These are phyloP conservation scores for Scaptomyza tumidula DNA, from an alignment of 2,888 invertebrate genomes.

Conservation along the genomic window DNA sequence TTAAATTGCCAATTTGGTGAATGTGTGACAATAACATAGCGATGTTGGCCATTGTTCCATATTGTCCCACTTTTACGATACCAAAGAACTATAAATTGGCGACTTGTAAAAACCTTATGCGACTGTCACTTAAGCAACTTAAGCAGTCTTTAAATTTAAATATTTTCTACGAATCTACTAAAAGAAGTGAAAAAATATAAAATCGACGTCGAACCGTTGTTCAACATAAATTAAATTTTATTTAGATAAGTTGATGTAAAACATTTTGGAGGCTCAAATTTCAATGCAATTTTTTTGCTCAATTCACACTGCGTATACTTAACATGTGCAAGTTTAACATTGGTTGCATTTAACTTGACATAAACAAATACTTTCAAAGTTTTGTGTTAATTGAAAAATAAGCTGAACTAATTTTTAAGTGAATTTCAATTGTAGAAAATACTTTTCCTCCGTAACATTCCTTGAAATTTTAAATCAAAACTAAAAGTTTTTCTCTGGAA, in stretches of 20 bases:
- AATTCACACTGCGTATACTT: conserved; percentile 18
- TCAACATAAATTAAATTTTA: not conserved
- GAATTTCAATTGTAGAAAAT: not conserved
- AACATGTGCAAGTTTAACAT: not conserved
- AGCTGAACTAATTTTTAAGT: not conserved
- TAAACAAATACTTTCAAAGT: not conserved
- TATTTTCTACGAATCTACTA: no score
- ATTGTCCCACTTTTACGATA: no score
- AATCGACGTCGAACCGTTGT: no score
- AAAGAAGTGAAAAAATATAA: not conserved
- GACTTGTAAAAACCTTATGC: no score
- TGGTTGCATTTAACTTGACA: not conserved
- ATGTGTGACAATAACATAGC: no score
- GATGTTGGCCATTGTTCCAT: no score
- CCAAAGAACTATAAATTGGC: no score
- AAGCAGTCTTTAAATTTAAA: no score
- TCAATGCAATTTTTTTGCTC: not conserved
- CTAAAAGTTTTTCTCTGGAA: conserved; percentile 27
- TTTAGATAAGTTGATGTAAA: not conserved
- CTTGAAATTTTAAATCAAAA: conserved; percentile 15
- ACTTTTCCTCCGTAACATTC: not conserved
- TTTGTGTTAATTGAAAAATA: not conserved
- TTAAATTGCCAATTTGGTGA: no score
- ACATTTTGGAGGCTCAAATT: not conserved
- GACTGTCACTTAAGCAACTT: no score